Conservation (phyloP, 2,113 vertebrate species). For the Centrocercus urophasianus region DNA sequence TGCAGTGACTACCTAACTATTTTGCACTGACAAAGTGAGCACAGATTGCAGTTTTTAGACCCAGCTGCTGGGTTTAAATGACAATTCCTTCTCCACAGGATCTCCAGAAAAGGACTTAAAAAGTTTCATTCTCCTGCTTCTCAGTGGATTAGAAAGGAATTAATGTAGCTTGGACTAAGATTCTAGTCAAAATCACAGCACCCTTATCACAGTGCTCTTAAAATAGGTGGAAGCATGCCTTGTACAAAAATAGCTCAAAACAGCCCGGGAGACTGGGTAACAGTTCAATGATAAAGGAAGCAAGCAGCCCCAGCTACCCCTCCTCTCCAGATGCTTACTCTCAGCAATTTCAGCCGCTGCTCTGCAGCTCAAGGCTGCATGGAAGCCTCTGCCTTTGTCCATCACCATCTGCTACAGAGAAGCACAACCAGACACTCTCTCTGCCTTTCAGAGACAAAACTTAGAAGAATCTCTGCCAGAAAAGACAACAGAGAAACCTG, state of each 20-base stretch:
- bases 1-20: background rate
- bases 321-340: background rate
- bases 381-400: background rate
- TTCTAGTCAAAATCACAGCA: background rate
- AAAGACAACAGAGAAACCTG: background rate
- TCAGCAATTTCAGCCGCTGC: background rate
- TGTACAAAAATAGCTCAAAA: background rate
- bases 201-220: background rate
- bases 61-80: background rate
- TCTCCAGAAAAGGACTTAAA: background rate
- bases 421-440: background rate
- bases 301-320: background rate
- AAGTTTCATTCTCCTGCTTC: background rate
- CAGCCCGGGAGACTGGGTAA: background rate
- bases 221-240: background rate
- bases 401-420: background rate
- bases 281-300: background rate
- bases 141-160: background rate
- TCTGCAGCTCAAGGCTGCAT: background rate
- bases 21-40: background rate
- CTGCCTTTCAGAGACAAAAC: background rate
- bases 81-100: background rate
- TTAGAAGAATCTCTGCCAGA: background rate
- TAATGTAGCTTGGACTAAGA: background rate
- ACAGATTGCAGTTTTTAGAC: background rate